phyloP scores from a whole-genome alignment of 64 coral and sea anemone species.

The Pocillopora verrucosa region DNA sequence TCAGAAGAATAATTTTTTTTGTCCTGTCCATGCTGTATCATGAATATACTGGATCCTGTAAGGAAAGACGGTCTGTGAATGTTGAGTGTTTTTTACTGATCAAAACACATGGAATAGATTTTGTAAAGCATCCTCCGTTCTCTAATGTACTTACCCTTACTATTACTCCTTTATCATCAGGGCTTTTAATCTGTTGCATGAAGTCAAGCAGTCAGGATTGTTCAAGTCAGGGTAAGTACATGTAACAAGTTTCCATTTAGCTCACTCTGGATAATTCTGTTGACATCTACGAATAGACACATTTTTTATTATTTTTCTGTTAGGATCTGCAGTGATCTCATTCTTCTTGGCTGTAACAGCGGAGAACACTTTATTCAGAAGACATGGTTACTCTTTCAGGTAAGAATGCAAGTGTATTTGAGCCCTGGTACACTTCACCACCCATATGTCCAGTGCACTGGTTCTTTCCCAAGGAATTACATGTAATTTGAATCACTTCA shows the following conservation, averaged over 20 bases:
- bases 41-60: too few relatives aligned
- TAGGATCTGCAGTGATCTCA: constrained; percentile 62
- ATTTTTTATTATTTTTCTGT: neutral
- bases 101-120: neutral
- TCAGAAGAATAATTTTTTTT: too few relatives aligned
- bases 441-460: neutral
- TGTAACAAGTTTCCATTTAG: neutral
- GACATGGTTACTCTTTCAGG: constrained; percentile 57
- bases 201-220: constrained; percentile 47
- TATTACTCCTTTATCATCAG: constrained; percentile 1
- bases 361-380: constrained; percentile 30
- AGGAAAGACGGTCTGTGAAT: neutral
- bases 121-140: too few relatives aligned
- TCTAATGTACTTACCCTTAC: too few relatives aligned
- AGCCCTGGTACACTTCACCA: neutral
- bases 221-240: constrained; percentile 55
- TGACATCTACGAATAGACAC: neutral
- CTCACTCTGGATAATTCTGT: neutral
- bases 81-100: neutral
- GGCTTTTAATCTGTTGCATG: constrained; percentile 59
- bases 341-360: constrained; percentile 44
- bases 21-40: too few relatives aligned
- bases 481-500: too few relatives aligned
- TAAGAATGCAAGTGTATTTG: neutral
- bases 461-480: too few relatives aligned